Percentiles rank a stretch among this genome's conserved stretches.
These are phyloP conservation scores for Acholoe squamosa DNA, from an alignment of 2,888 invertebrate species.

Conservation along the genomic window DNA sequence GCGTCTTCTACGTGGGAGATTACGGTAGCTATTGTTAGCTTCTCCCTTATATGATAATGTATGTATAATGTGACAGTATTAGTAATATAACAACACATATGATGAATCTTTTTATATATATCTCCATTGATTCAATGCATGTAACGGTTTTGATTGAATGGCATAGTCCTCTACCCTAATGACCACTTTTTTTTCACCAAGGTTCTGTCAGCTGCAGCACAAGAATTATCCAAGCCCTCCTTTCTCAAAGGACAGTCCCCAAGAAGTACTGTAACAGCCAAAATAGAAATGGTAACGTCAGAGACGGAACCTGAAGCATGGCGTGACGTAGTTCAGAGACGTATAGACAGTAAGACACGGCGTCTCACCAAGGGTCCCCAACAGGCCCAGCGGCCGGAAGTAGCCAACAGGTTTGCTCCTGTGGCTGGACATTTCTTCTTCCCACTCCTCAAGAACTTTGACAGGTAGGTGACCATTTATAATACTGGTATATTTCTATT, in stretches of 20 bases:
- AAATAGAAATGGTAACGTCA: neutral
- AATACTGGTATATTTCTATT: too few species aligned
- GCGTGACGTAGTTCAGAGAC: constrained; percentile 81
- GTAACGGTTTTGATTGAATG: too few species aligned
- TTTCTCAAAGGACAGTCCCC: neutral
- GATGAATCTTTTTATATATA: too few species aligned
- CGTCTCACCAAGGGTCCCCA: constrained; percentile 84
- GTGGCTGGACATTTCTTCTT: constrained; percentile 93
- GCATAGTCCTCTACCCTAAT: too few species aligned
- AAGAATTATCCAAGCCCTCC: constrained; percentile 77
- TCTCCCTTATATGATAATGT: too few species aligned
- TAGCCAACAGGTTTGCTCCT: constrained; percentile 88
- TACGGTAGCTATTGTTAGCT: too few species aligned
- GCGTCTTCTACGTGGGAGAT: too few species aligned
- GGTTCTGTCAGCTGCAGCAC: constrained; percentile 79
- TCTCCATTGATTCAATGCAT: too few species aligned
- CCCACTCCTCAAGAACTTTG: constrained; percentile 84
- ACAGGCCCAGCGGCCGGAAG: constrained; percentile 82
- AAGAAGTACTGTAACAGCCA: neutral
- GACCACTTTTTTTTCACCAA: constrained; percentile 61
- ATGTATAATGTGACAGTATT: too few species aligned
- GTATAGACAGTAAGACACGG: constrained; percentile 90
- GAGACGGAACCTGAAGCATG: neutral
- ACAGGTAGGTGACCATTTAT: constrained; percentile 72
- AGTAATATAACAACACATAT: too few species aligned